Conservation (phyloP, 1,140 invertebrate genomes). For the Rhopalosiphum padi region DNA sequence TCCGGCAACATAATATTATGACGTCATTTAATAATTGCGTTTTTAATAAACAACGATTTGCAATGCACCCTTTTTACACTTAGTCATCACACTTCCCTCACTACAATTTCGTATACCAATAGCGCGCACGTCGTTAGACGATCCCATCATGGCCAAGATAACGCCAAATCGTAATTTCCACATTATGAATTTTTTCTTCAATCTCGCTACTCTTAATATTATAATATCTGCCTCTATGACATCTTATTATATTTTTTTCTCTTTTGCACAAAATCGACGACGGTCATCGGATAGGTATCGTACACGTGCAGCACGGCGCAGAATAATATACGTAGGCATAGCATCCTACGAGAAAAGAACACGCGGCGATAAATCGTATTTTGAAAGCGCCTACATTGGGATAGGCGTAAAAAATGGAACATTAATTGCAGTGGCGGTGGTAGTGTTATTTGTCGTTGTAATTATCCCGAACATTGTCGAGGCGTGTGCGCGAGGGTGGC, state of each 20-base stretch:
- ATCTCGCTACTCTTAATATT: background rate
- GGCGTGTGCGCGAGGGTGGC: background rate
- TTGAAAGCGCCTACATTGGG: background rate
- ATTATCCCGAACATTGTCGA: background rate
- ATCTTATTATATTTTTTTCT: background rate
- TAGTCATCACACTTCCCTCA: conserved; percentile 47
- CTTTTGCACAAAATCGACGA: background rate
- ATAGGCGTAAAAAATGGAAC: background rate
- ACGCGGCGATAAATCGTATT: conserved; percentile 10
- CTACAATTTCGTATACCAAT: background rate
- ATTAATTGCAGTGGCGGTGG: too few species aligned
- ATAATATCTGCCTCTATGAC: background rate
- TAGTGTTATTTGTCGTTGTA: background rate
- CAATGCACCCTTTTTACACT: conserved; percentile 47
- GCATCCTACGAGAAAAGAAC: background rate
- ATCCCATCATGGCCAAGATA: background rate
- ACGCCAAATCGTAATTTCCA: background rate
- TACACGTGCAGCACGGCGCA: background rate
- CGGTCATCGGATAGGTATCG: background rate
- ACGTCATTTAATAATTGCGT: conserved; percentile 25
- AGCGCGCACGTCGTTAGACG: background rate
- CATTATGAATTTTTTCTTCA: background rate
- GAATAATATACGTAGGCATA: background rate
- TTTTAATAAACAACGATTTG: conserved; percentile 8
- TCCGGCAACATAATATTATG: background rate